Conservation (phyloP, 2,888 invertebrate genomes). For the Phortica okadai region DNA sequence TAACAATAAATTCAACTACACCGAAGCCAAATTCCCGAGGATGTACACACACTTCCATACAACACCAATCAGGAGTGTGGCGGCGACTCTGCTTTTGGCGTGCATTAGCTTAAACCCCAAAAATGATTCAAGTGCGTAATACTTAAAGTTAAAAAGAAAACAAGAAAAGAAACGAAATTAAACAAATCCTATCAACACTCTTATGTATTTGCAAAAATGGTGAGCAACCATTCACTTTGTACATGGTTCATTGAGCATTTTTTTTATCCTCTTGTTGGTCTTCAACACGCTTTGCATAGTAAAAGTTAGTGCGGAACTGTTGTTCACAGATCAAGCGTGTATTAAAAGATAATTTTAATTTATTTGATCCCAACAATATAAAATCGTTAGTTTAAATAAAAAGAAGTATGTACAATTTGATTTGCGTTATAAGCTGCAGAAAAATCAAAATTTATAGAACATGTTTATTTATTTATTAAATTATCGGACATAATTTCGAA, state of each 20-base stretch:
- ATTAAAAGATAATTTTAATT: constrained; percentile 48
- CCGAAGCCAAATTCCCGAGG: background rate
- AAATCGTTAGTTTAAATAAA: constrained; percentile 66
- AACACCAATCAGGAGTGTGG: background rate
- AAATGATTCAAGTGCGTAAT: constrained; percentile 9
- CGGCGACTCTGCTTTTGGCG: background rate
- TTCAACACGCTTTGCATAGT: too few relatives aligned
- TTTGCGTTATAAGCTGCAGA: too few relatives aligned
- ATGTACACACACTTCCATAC: background rate
- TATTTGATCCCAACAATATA: constrained; percentile 70
- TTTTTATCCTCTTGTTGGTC: too few relatives aligned
- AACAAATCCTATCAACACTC: background rate
- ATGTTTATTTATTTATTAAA: constrained; percentile 18
- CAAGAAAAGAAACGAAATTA: background rate
- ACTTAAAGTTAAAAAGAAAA: constrained; percentile 4
- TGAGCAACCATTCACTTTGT: too few relatives aligned
- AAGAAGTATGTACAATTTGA: constrained; percentile 61
- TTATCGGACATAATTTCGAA: constrained; percentile 79
- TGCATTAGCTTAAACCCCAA: constrained; percentile 9
- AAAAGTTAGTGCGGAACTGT: too few relatives aligned
- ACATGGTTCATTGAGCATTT: too few relatives aligned
- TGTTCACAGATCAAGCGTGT: too few relatives aligned
- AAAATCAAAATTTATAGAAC: too few relatives aligned
- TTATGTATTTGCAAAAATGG: too few relatives aligned
- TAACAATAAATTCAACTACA: constrained; percentile 5